Evolutionary conservation across 2,797 vertebrate species (phyloP), one percentile per base, ranked within the genome.

Genomic region (Oryzias sinensis): DNA sequence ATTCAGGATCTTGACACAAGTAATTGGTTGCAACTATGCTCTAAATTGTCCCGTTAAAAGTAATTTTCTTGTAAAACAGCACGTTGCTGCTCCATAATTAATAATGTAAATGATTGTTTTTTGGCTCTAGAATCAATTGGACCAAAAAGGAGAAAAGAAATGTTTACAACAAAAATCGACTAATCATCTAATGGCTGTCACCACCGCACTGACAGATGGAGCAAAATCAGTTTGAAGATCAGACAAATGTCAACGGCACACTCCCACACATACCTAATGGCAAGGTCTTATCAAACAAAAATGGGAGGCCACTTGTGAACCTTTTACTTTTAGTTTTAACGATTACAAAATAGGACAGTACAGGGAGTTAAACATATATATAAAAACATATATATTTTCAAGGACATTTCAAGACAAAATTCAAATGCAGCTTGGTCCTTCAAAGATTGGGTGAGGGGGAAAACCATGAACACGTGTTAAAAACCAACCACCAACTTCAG

Each of bases 401-500:
- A 22, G 20, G 20, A 22, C 20, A 22, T 22, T 16, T 9, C 45
- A 11, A 2, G 33, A 4, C 37, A 45, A 20, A 9, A 60, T 37
- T 52, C 4, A 13, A 42, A 5, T 24, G 16, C 44, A 43, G 4
- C 41, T 17, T 37, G 41, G 49, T 37, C 3, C 33, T 14, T 24
- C 5, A 7, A 5, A 37, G 40, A 18, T 15, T 40, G 24, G n/a
- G 6, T 18, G n/a, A 8, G 18, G 20, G 20, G 44, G 48, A 60
- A 62, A 55, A 71, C 43, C 46, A 37, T 41, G 18, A 48, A 43
- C 25, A 65, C 5, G 43, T 63, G 47, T 45, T 58, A 3, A 43
- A 59, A 54, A 56, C n/a, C 22, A 50, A 71, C 40, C 2, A 54
- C 15, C 67, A 57, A 65, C 27, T 54, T 7, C 11, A 20, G 51